phyloP scores from a whole-genome alignment of 2,888 invertebrate species.

The Hemaris fuciformis region DNA sequence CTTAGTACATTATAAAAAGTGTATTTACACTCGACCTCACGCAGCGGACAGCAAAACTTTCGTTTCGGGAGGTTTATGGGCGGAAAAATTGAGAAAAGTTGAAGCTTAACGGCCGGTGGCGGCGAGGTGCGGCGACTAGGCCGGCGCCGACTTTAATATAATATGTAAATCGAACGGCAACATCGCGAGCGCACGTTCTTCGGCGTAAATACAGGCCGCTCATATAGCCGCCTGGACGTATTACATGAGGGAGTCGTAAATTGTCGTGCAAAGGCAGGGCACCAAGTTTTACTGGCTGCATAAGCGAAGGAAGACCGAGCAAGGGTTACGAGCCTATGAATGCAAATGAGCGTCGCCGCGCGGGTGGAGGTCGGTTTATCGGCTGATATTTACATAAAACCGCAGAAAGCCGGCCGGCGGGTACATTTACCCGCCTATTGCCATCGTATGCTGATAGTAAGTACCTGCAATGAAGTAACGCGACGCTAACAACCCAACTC shows the following conservation, averaged over 20 bases:
- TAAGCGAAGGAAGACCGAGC: constrained; percentile 64
- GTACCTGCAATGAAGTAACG: constrained; percentile 48
- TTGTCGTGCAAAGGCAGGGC: constrained; percentile 73
- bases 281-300: constrained; percentile 72
- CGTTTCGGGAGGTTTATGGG: constrained; percentile 77
- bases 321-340: constrained; percentile 81
- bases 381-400: constrained; percentile 76
- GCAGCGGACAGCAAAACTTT: constrained; percentile 74
- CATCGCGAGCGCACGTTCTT: constrained; percentile 68
- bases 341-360: constrained; percentile 76
- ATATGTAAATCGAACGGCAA: constrained; percentile 79
- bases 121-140: constrained; percentile 61
- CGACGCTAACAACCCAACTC: constrained; percentile 29
- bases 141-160: constrained; percentile 76
- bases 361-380: constrained; percentile 71
- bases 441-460: constrained; percentile 57
- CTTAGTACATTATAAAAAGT: constrained; percentile 79
- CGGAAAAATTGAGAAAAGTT: constrained; percentile 82
- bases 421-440: constrained; percentile 58
- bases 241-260: constrained; percentile 77
- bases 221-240: constrained; percentile 74
- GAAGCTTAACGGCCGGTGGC: constrained; percentile 78
- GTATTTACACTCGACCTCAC: constrained; percentile 79
- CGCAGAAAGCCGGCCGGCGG: constrained; percentile 59
- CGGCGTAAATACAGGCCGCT: constrained; percentile 63